Evolutionary conservation across 2,888 invertebrate species (phyloP), one percentile per base, ranked within the genome.

Genomic region (Coleophora deauratella): DNA sequence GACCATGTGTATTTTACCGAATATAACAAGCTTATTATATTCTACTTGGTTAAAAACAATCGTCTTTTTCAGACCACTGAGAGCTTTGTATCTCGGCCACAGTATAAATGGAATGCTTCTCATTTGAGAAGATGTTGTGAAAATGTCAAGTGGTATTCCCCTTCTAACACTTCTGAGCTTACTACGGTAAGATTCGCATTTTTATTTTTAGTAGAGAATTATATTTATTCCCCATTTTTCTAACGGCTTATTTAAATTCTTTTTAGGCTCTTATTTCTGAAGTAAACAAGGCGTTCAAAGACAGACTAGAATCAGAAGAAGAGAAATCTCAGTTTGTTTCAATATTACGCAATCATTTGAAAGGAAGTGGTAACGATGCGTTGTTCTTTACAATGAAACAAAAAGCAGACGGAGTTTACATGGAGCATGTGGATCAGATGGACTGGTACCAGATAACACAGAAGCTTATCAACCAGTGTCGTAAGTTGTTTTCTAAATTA

Each of bases 61-160:
- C n/a, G 3, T 21, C 21, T 33, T 27, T 32, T 55, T 13, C 47
- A 86, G 85, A 55, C 74, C 2, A 65, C 57, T 2, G 73, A 80
- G 47, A 65, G 63, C 2, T 85, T 84, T 46, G 48, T 62, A 38
- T 61, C 69, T 1, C 68, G 65, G 30, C 52, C 65, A 2, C 93
- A 94, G 69, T 94, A 94, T 62, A 81, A 88, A 44, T 94, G 94
- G 82, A 93, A 91, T 35, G 90, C 93, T 0, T 87, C 91, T 40
- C 93, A 95, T 71, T 73, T 96, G 41, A 91, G 90, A n/a, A 80
- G 77, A 35, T 93, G 92, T 91, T 91, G 91, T 50, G 78, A 88
- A 38, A 89, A 88, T 42, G 75, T 94, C 13, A 84, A 89, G 43
- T 87, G 91, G 59, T 93, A 93, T 55, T 71, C 80, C 30, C 72